Evolutionary conservation across 2,113 vertebrate genomes (phyloP), one percentile per base, ranked within the genome.

Genomic region (Macaca mulatta): DNA sequence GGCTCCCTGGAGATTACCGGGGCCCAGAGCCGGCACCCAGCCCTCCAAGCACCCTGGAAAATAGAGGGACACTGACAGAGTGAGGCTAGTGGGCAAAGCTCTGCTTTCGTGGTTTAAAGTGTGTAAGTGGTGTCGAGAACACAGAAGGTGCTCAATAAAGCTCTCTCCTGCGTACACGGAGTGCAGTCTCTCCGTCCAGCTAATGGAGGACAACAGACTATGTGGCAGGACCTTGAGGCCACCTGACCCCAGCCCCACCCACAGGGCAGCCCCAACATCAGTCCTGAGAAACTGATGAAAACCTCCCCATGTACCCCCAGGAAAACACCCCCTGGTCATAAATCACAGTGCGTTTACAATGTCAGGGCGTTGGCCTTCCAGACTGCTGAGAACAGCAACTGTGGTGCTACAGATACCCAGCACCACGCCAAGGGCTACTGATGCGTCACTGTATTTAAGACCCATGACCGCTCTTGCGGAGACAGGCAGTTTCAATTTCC

Each of bases 381-480:
- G 43, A 40, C 35, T 2, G 14, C 38, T 2, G 30, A 22, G 38
- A 16, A 5, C 22, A 43, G 45, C 17, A n/a, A 61, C 69, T 11
- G 12, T 0, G 0, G 17, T n/a, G 17, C 45, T 57, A 20, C 20
- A 8, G 3, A 32, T 9, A 59, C 18, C 22, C 1, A 0, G 55
- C 5, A 1, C 86, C 4, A 40, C 2, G 30, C 72, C 4, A 23
- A 40, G 45, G 0, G 32, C 22, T 4, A 3, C 32, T 23, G 3
- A 20, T 0, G 61, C 1, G 25, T 43, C 69, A 2, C 0, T 23
- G 25, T 13, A 4, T 70, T 52, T 9, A n/a, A 40, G 38, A 87
- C 67, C 3, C 59, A 8, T 0, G 74, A n/a, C 32, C 52, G 43
- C 35, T 40, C 77, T 61, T 32, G 3, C 9, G 23, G 27, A 52